Evolutionary conservation across 2,888 invertebrate species (phyloP), one percentile per base, ranked within the genome.

Genomic region (Chelonus formosanus): DNA sequence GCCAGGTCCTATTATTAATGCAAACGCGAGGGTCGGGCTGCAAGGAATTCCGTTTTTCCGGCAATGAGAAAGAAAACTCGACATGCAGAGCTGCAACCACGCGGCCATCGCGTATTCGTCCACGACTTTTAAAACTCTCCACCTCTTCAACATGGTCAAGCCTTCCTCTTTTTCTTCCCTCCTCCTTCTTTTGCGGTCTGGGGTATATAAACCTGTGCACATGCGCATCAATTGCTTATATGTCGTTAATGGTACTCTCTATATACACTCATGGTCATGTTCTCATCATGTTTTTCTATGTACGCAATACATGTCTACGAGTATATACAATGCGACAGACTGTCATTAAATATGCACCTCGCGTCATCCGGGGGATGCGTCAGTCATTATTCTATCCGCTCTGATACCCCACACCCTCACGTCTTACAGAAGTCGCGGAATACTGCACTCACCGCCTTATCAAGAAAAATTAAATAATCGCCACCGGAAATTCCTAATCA

Each of bases 351-450:
- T 79, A 80, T 80, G 80, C 80, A 79, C 74, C 78, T 77, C 79
- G 74, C 78, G 79, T 80, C 75, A 80, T 79, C 75, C 74, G 69
- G 75, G 74, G 73, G 75, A 74, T 78, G 75, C 74, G 75, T 74
- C 74, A 74, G 79, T 77, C 79, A 78, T 80, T 80, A 78, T 78
- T 78, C 80, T 75, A 79, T 78, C 78, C 78, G 76, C 72, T 74
- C 74, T 74, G 60, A 40, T 61, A 50, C 61, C 54, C 59, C 60
- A 57, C 52, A 50, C 35, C 45, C 50, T 31, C 56, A 53, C 52
- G 63, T 65, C 58, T 48, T 63, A 50, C 47, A 44, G 6, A 36
- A 60, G 44, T 59, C 67, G 20, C 59, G 63, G 59, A 63, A 67
- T 44, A 55, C 57, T 44, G 55, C 36, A 47, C 58, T 35, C 57